These are phyloP conservation scores for Laupala kohalensis DNA, from an alignment of 1,140 invertebrate species.

Conservation along the genomic window DNA sequence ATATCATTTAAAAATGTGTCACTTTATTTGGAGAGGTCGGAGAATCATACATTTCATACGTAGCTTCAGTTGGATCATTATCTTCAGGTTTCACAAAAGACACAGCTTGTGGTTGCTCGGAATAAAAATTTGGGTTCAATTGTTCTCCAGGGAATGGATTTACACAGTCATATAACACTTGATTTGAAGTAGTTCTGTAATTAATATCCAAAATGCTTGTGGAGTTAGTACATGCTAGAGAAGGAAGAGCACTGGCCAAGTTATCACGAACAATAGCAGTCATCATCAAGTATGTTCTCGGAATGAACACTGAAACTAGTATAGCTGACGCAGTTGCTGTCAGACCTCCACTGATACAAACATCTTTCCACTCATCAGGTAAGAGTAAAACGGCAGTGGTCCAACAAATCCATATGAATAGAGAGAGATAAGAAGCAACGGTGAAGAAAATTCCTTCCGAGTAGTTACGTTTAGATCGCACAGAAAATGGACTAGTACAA, in stretches of 20 bases:
- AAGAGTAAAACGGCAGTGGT: conserved; percentile 32
- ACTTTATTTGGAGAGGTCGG: conserved; percentile 6
- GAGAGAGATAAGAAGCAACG: conserved; percentile 29
- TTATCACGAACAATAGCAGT: conserved; percentile 36
- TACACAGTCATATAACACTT: conserved; percentile 8
- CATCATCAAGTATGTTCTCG: conserved; percentile 43
- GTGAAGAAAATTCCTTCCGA: conserved; percentile 40
- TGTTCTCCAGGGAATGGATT: background rate
- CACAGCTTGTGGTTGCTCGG: background rate
- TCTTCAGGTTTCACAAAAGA: background rate
- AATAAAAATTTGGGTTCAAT: conserved; percentile 8
- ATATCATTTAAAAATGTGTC: conserved; percentile 5
- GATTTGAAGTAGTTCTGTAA: conserved; percentile 5
- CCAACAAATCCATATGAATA: conserved; percentile 39
- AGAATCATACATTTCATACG: conserved; percentile 3
- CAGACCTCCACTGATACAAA: conserved; percentile 40
- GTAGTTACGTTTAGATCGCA: conserved; percentile 45
- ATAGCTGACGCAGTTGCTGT: conserved; percentile 38
- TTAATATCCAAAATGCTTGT: conserved; percentile 7
- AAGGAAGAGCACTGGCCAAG: conserved; percentile 33
- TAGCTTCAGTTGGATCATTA: background rate
- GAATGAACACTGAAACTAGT: conserved; percentile 40
- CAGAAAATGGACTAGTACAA: conserved; percentile 36
- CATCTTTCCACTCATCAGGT: conserved; percentile 35
- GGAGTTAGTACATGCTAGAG: conserved; percentile 18